Evolutionary conservation across 2,888 invertebrate species (phyloP).

Genomic region (Dryomyza anilis): DNA sequence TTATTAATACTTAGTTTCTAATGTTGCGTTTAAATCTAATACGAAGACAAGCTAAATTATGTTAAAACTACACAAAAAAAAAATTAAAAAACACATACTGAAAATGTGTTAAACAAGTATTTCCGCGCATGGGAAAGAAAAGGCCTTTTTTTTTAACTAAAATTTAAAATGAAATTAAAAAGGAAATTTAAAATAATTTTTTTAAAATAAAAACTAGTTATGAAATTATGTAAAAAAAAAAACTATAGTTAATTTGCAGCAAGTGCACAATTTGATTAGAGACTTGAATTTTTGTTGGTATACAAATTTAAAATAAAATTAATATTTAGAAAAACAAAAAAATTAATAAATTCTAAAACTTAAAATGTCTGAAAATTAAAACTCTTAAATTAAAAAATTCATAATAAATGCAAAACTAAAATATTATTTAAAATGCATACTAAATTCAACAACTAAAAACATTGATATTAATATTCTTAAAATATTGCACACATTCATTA

Average conservation of each 20-base stretch:
- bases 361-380: neutral
- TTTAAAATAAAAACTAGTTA: too few species aligned
- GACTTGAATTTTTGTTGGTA: neutral
- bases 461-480: too few species aligned
- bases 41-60: too few species aligned
- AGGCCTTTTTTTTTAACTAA: too few species aligned
- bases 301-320: neutral
- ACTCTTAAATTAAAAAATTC: too few species aligned
- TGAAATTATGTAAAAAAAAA: too few species aligned
- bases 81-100: constrained; percentile 28
- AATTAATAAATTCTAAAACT: neutral
- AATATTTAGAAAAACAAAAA: neutral
- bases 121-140: constrained; percentile 36
- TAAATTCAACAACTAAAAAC: too few species aligned
- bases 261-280: neutral
- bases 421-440: too few species aligned
- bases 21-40: constrained; percentile 30
- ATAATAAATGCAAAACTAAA: too few species aligned
- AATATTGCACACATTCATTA: too few species aligned
- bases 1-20: constrained; percentile 26
- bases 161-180: constrained; percentile 34
- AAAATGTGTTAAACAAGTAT: constrained; percentile 37
- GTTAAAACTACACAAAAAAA: too few species aligned
- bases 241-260: too few species aligned
- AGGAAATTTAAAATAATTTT: constrained; percentile 3